Base-by-base conservation (phyloP, 2,113 vertebrate species). In the Tricholaema leucomelas region DNA sequence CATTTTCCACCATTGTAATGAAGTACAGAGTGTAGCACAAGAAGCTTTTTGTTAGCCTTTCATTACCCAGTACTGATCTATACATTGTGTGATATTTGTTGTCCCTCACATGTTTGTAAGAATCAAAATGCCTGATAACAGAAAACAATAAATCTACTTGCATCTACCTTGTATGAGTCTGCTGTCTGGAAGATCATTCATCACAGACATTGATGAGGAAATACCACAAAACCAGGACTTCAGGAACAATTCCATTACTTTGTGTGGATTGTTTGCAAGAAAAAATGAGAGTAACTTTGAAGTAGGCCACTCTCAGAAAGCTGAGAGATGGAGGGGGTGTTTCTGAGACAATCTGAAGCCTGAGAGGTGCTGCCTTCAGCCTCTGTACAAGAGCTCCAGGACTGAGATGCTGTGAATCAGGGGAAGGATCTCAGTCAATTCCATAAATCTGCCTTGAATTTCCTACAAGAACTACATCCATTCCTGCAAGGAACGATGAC, bases 41-140 rank as follows among this genome's bases (percentile, higher is more conserved):
- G 40, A 48, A 61, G 13, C 25, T 72, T 79, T 81, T 17, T 56
- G 16, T 20, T 80, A 52, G 31, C 31, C 16, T 70, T 88, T 33
- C 9, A 3, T 42, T 87, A 55, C 6, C 50, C 0, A 0, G 1
- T 42, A 16, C 24, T 56, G 11, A 28, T 15, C n/a, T 82, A 42
- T 23, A 38, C 52, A 21, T 42, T n/a, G 20, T 21, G 64, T 65
- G 69, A 7, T 70, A 30, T n/a, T 64, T 85, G 8, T 20, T 82
- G 35, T 80, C 1, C 1, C 5, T 78, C 7, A 65, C 23, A 24
- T 13, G 4, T 38, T 76, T 91, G 59, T 19, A 71, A 69, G 12
- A 54, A 20, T 61, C 13, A 48, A 61, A 86, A 48, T 35, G 10
- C 2, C 6, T 69, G 23, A 58, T 82, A 23, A 36, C 30, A 74